A percentile compares a stretch with the other conserved stretches of the same genome.
These are phyloP conservation scores for Streptopelia turtur DNA, from an alignment of 2,797 vertebrate genomes.

Conservation along the genomic window DNA sequence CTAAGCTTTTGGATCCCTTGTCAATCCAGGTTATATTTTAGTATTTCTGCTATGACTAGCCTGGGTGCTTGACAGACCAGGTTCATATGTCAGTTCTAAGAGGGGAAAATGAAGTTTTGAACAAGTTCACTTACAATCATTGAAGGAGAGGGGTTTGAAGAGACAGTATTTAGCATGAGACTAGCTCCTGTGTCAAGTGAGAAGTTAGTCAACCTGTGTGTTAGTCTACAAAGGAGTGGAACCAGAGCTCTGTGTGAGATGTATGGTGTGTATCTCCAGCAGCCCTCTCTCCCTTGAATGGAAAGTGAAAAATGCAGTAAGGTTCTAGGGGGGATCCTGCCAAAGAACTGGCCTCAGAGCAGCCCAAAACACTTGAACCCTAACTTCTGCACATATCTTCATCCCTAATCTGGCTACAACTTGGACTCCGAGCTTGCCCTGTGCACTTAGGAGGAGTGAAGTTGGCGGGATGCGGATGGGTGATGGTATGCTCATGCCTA, in stretches of 20 bases:
- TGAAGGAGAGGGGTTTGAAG: neutral
- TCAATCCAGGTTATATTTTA: neutral
- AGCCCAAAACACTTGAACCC: neutral
- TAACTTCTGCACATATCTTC: neutral
- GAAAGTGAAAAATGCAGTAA: neutral
- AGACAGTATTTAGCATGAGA: neutral
- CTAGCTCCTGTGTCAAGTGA: neutral
- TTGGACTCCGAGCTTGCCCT: neutral
- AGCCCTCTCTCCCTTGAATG: neutral
- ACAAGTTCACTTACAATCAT: neutral
- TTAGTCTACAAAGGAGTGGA: neutral
- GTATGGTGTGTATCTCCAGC: neutral
- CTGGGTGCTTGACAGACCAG: neutral
- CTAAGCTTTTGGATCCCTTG: constrained; percentile 6
- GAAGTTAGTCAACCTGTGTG: neutral
- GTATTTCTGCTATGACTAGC: neutral
- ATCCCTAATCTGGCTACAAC: neutral
- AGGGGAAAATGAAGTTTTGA: neutral
- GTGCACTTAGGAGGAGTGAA: neutral
- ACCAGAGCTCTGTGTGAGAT: neutral
- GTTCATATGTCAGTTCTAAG: neutral
- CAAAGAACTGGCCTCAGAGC: neutral
- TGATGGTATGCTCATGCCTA: neutral
- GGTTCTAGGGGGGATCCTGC: neutral
- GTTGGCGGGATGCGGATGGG: neutral